Conservation (phyloP, 2,888 invertebrate species). For the Oeneis ivallda region DNA sequence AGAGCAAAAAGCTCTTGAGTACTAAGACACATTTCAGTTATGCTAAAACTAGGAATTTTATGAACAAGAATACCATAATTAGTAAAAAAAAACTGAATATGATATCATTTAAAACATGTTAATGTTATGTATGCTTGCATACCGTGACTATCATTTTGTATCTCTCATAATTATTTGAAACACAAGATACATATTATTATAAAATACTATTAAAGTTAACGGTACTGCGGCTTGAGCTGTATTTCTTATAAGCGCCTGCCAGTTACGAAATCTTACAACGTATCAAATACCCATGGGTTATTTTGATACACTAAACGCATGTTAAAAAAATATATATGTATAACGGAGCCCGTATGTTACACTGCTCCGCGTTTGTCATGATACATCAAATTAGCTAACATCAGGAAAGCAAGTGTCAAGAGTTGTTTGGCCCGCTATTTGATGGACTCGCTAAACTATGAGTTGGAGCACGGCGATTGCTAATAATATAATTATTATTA, state of each 20-base stretch:
- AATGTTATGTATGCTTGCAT: not conserved
- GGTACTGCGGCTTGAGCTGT: conserved; percentile 13
- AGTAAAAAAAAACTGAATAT: not conserved
- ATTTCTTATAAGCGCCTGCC: conserved; percentile 14
- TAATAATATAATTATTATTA: conserved; percentile 73
- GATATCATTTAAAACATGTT: not conserved
- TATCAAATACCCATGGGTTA: conserved; percentile 39
- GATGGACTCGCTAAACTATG: conserved; percentile 53
- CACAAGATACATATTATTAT: conserved; percentile 17
- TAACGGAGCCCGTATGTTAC: conserved; percentile 39
- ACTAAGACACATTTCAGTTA: no score
- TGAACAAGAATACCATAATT: not conserved
- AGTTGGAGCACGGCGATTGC: conserved; percentile 61
- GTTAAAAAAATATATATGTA: conserved; percentile 38
- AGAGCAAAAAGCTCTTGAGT: no score
- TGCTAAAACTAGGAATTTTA: no score
- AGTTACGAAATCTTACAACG: conserved; percentile 30
- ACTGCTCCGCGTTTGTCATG: conserved; percentile 48
- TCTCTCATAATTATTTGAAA: conserved; percentile 13
- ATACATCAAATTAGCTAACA: conserved; percentile 55
- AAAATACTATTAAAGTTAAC: conserved; percentile 21
- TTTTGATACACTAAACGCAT: conserved; percentile 38
- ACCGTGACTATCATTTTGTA: not conserved
- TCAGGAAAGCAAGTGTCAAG: conserved; percentile 68
- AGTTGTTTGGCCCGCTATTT: conserved; percentile 52